Percentiles rank a stretch among this genome's conserved stretches.
phyloP scores from a whole-genome alignment of 2,113 vertebrate species.

The Myotis yumanensis region DNA sequence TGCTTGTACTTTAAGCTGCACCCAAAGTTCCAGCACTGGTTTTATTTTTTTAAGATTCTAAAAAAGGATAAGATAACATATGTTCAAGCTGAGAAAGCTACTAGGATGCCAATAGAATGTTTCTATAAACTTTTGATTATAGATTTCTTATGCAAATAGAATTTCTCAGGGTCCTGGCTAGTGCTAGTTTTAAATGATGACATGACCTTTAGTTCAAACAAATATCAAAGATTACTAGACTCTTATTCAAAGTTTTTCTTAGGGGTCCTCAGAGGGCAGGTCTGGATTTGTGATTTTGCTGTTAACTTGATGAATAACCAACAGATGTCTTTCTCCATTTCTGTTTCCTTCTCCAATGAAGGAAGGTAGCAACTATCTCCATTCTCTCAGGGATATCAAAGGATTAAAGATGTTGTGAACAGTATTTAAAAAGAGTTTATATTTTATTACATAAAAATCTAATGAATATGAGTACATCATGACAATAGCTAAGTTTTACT shows the following conservation, averaged over 20 bases:
- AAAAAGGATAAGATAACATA: conserved; percentile 76
- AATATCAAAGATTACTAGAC: conserved; percentile 21
- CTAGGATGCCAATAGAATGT: conserved; percentile 72
- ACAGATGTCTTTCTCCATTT: conserved; percentile 20
- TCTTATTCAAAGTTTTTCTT: conserved; percentile 25
- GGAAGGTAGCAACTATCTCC: background rate
- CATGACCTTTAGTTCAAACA: conserved; percentile 70
- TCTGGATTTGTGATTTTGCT: conserved; percentile 13
- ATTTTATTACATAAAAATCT: conserved; percentile 40
- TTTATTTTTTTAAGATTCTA: conserved; percentile 68
- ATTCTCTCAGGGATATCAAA: background rate
- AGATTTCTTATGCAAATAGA: conserved; percentile 66
- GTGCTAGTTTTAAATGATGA: conserved; percentile 57
- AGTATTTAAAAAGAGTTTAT: conserved; percentile 32
- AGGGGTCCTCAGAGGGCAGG: background rate
- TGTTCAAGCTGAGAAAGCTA: conserved; percentile 76
- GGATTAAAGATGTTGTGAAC: conserved; percentile 18
- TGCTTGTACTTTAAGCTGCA: conserved; percentile 67
- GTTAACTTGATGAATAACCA: conserved; percentile 48
- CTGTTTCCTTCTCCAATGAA: conserved; percentile 23
- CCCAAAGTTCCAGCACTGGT: conserved; percentile 57
- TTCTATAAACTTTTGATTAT: conserved; percentile 73
- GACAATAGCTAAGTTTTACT: conserved; percentile 34
- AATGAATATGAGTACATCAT: background rate
- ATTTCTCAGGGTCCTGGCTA: conserved; percentile 55